Percentiles rank a stretch among this genome's conserved stretches.
phyloP scores from a whole-genome alignment of 2,797 vertebrate species.

The Pipistrellus pygmaeus region DNA sequence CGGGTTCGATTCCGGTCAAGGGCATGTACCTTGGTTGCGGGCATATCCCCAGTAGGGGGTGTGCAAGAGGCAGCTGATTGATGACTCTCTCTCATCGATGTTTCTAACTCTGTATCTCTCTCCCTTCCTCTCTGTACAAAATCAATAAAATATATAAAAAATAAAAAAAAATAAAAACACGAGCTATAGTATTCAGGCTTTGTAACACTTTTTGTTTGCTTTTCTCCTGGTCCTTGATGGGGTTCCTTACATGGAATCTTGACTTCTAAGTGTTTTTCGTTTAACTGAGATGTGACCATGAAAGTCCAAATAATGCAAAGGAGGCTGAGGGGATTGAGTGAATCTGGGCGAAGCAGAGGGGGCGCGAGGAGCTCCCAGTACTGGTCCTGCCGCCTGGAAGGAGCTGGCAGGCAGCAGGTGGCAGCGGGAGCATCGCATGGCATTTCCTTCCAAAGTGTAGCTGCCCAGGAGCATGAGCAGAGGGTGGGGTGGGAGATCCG shows the following conservation, averaged over 20 bases:
- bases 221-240: background rate
- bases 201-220: background rate
- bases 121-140: too few relatives aligned
- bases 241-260: background rate
- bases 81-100: too few relatives aligned
- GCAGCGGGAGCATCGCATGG: background rate
- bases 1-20: too few relatives aligned
- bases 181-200: background rate
- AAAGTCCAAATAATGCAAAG: background rate
- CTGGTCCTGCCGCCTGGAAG: background rate
- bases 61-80: too few relatives aligned
- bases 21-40: too few relatives aligned
- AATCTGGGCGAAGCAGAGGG: background rate
- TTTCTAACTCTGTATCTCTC: too few relatives aligned
- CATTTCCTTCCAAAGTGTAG: background rate
- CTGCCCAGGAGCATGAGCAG: background rate
- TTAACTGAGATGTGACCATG: background rate
- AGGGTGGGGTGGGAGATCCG: background rate
- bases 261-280: conserved; percentile 16
- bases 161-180: background rate
- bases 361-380: background rate
- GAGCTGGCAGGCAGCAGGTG: background rate
- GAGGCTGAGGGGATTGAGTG: background rate
- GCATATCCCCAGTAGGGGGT: too few relatives aligned
- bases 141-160: too few relatives aligned